Base-by-base conservation (phyloP, 1,140 invertebrate genomes). In the Phocides pigmalion region DNA sequence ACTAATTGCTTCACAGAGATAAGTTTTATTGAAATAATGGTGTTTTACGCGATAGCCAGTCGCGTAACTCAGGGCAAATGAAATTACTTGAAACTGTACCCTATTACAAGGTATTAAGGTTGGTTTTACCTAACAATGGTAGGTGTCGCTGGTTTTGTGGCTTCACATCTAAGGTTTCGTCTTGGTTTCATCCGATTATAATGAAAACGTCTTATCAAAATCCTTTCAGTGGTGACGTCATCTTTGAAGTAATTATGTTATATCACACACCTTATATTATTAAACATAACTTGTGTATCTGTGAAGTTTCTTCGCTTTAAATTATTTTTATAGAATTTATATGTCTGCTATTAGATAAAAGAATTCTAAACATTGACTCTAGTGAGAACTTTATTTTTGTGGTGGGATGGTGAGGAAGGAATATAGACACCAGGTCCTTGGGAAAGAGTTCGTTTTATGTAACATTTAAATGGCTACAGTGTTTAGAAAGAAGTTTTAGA, bases 1-100 rank as follows among this genome's bases (percentile, higher is more conserved):
- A 65, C 72, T 74, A 75, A 75, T 75, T 75, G 72, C 56, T 59
- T 71, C 65, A 66, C 15, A 49, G 66, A 70, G 71, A 74, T 74
- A 74, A 41, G 41, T 56, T 61, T 71, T 64, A 74, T 74, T 70
- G 63, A 63, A 70, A 66, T 66, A 64, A 74, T 68, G 47, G 61
- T 61, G 49, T 50, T 62, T 67, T 53, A 62, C 50, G 20, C 54
- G 50, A 51, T 44, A 62, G 28, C 16, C 12, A 47, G 32, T 37
- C 53, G 28, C 16, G 63, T 39, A 25, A 25, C 14, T 62, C 5
- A 3, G 15, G 8, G 11, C 16, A 22, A 37, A 50, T 2, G n/a
- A 56, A 25, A n/a, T n/a, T n/a, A n/a, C n/a, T n/a, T n/a, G 5
- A 28, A 28, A 28, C 14, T 46, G 11, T 35, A 46, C 54, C n/a